Evolutionary conservation across 2,888 invertebrate genomes (phyloP).

Genomic region (Strigamia transsilvanica): DNA sequence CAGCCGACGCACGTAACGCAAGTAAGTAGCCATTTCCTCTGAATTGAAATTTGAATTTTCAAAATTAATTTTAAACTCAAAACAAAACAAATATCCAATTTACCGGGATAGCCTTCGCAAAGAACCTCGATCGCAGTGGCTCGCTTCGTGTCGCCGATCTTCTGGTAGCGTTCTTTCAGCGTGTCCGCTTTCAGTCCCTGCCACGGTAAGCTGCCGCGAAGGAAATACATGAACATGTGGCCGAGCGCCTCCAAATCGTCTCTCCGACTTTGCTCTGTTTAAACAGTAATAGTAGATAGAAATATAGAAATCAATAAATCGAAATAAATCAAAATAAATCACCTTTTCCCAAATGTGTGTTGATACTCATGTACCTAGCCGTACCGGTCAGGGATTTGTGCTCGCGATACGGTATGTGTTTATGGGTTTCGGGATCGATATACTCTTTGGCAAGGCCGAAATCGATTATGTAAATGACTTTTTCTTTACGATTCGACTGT

Average conservation of each 20-base stretch:
- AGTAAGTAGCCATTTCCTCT: slow-evolving; percentile 97
- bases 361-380: slow-evolving; percentile 99
- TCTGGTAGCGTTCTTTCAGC: slow-evolving; percentile 98
- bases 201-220: slow-evolving; percentile 99
- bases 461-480: slow-evolving; percentile 99
- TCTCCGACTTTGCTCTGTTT: slow-evolving; percentile 99
- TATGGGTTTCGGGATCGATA: slow-evolving; percentile 99
- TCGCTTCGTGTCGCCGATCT: slow-evolving; percentile 99
- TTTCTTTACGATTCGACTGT: slow-evolving; percentile 95
- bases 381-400: slow-evolving; percentile 99
- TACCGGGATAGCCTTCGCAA: slow-evolving; percentile 74
- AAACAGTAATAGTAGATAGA: no score
- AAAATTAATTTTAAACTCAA: no score
- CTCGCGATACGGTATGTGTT: slow-evolving; percentile 99
- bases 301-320: no score
- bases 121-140: slow-evolving; percentile 96
- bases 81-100: no score
- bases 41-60: no score
- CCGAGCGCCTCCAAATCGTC: slow-evolving; percentile 99
- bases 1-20: slow-evolving; percentile 93
- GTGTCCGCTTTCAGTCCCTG: slow-evolving; percentile 99
- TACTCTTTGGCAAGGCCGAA: slow-evolving; percentile 99
- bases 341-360: slow-evolving; percentile 99
- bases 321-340: no score
- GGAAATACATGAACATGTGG: slow-evolving; percentile 99